Evolutionary conservation across 2,797 vertebrate genomes (phyloP).

Genomic region (Simalia tracyae): DNA sequence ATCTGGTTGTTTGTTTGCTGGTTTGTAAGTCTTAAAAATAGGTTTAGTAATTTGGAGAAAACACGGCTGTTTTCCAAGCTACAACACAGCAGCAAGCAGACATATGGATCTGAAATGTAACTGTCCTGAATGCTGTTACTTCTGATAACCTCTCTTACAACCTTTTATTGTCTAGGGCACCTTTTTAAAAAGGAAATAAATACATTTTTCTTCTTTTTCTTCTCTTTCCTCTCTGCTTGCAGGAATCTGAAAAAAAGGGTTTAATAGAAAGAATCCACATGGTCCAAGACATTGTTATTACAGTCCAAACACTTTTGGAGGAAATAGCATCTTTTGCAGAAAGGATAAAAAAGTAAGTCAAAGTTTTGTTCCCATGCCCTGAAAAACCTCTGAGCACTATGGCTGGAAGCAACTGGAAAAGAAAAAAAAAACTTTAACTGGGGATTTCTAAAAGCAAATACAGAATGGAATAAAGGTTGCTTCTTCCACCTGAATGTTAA

Average conservation of each 20-base stretch:
- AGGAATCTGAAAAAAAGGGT: conserved; percentile 93
- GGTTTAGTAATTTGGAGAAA: not conserved
- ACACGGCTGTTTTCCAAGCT: not conserved
- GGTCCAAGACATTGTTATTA: conserved; percentile 94
- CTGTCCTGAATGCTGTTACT: not conserved
- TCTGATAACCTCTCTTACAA: not conserved
- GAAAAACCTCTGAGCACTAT: not conserved
- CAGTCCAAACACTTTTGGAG: conserved; percentile 88
- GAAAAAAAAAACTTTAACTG: not conserved
- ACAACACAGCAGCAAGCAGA: not conserved
- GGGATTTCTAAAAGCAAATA: not conserved
- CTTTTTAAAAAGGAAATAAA: not conserved
- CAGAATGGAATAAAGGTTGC: not conserved
- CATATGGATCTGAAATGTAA: not conserved
- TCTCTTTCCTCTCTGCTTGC: conserved; percentile 9
- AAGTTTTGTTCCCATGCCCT: not conserved
- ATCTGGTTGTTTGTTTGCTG: not conserved
- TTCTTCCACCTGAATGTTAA: not conserved
- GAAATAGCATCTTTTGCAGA: conserved; percentile 91
- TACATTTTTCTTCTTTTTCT: not conserved
- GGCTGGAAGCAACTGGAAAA: not conserved
- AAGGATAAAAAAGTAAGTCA: conserved; percentile 94
- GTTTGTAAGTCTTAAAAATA: not conserved
- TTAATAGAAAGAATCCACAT: conserved; percentile 96
- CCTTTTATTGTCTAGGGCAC: not conserved